Conservation (phyloP, 2,113 vertebrate genomes). For the Mirza zaza region DNA sequence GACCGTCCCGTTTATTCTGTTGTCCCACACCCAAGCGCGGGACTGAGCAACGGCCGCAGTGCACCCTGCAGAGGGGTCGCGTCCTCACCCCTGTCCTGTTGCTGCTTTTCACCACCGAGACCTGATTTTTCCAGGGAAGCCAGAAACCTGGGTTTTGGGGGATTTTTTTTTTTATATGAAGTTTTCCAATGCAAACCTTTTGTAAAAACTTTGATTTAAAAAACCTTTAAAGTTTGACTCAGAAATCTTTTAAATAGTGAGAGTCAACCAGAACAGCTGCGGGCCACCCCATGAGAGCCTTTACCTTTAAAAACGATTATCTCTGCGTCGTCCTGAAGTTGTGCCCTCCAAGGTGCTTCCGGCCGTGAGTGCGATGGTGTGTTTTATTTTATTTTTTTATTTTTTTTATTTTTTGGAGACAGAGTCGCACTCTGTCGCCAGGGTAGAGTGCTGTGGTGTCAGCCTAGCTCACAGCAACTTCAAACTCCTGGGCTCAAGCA, state of each 20-base stretch:
- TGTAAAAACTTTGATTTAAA: too few relatives aligned
- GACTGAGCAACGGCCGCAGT: rapidly evolving
- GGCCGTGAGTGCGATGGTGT: rapidly evolving
- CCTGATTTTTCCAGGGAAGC: background rate
- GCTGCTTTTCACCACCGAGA: background rate
- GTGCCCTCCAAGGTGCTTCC: background rate
- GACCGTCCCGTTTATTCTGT: rapidly evolving
- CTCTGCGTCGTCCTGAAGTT: too few relatives aligned
- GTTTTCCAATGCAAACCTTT: background rate
- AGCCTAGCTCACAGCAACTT: too few relatives aligned
- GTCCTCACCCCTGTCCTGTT: rapidly evolving
- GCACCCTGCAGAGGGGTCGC: rapidly evolving
- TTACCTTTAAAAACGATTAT: background rate
- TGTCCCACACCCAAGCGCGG: rapidly evolving
- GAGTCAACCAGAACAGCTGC: rapidly evolving
- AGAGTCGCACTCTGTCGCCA: too few relatives aligned
- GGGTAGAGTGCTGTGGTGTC: too few relatives aligned
- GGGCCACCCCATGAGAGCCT: rapidly evolving
- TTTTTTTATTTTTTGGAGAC: too few relatives aligned
- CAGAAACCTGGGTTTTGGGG: background rate
- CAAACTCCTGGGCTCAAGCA: too few relatives aligned
- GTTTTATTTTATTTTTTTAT: too few relatives aligned
- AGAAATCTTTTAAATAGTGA: background rate
- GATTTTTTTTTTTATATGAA: background rate
- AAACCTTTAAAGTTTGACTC: background rate